These are phyloP conservation scores for Sebastiscus albofasciatus DNA, from an alignment of 2,797 vertebrate genomes.

Conservation along the genomic window DNA sequence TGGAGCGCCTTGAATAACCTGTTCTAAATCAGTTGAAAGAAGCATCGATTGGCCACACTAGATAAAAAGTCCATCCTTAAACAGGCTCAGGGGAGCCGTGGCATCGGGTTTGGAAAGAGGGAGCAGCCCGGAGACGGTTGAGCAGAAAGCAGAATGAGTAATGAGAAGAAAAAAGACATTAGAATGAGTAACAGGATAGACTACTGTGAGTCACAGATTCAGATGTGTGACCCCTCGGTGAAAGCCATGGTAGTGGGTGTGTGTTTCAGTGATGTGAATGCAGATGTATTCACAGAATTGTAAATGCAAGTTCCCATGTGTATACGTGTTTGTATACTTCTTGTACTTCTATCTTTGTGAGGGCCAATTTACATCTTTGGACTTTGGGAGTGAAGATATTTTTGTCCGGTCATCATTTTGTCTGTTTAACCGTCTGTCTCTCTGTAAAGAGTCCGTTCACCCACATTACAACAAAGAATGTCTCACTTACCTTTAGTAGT, in stretches of 20 bases:
- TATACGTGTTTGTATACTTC: neutral
- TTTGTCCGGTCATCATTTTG: neutral
- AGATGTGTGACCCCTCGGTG: neutral
- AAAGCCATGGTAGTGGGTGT: neutral
- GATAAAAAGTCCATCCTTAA: slow-evolving; percentile 57
- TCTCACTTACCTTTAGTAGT: neutral
- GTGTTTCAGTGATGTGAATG: neutral
- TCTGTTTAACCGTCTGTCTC: neutral
- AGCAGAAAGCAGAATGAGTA: slow-evolving; percentile 48
- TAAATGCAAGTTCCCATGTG: neutral
- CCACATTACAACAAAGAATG: neutral
- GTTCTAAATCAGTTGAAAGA: slow-evolving; percentile 46
- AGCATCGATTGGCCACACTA: slow-evolving; percentile 59
- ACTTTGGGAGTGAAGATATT: neutral
- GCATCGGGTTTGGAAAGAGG: slow-evolving; percentile 28
- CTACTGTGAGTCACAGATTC: neutral
- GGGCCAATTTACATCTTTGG: neutral
- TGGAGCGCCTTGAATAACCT: slow-evolving; percentile 35
- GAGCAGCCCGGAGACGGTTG: slow-evolving; percentile 11
- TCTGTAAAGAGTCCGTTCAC: neutral
- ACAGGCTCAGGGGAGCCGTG: slow-evolving; percentile 46
- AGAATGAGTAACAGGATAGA: slow-evolving; percentile 33
- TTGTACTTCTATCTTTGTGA: neutral
- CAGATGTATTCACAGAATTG: neutral
- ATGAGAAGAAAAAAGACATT: slow-evolving; percentile 40